Base-by-base conservation (phyloP, 2,888 invertebrate genomes). In the Gastracanthus pulcherrimus region DNA sequence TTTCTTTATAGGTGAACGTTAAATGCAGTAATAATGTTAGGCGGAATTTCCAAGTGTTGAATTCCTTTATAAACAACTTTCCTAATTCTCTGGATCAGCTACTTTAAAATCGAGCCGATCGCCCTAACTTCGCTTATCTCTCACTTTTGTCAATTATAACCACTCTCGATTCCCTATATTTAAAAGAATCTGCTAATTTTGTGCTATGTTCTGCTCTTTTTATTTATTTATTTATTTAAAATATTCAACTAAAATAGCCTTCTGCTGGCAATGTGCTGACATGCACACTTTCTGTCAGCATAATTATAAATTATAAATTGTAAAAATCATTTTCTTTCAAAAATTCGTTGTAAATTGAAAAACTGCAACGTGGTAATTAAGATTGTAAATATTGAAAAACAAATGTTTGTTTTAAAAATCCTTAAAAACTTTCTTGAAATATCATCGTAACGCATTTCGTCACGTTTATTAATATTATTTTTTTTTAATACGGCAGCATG, bases 21-120 rank as follows among this genome's bases (percentile, higher is more conserved):
- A 82, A 82, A 82, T 82, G 82, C 82, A 82, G 60, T 75, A 75
- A 79, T 79, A 76, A 82, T 75, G 51, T 55, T 23, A 76, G 80
- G 79, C 51, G 82, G 76, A 82, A 80, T 82, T 72, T 82, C 62
- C 48, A 67, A n/a, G n/a, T n/a, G n/a, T n/a, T 36, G 41, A 36
- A 72, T 67, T 67, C 62, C 41, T 45, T 76, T 79, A 71, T 62
- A 82, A 75, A 72, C 70, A 82, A 70, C 64, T 55, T 70, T 70
- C 36, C 67, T 75, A 72, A 76, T 58, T 70, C 64, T 69, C 9
- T 66, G 55, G 29, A 77, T 55, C 29, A 62, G 67, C 60, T 77
- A 64, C 71, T 71, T 51, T 45, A 67, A n/a, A n/a, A 70, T 41
- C 41, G 45, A 76, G 70, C 19, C 45, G 23, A 13, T 16, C 66